Base-by-base conservation (phyloP, 2,113 vertebrate genomes). In the Maylandia zebra region DNA sequence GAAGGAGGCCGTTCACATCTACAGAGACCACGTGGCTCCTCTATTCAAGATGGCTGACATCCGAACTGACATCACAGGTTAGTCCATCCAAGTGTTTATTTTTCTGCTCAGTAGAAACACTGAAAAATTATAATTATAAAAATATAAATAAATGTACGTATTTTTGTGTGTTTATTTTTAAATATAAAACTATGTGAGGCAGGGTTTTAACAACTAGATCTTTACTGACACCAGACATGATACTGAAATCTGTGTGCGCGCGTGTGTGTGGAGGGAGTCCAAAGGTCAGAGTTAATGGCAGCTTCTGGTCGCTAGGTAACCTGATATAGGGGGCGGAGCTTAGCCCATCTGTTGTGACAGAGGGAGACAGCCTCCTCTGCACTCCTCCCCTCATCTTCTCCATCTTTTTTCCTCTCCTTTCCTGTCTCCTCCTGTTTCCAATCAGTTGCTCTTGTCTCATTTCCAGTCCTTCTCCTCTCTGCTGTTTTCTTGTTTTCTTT, bases 11-110 rank as follows among this genome's bases (percentile, higher is more conserved):
- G 88, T 95, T 17, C 95, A 96, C 38, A 80, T 98, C 94, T 99
- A 99, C 95, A 95, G 96, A 86, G 97, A 98, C 10, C 95, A 97
- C 38, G 98, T 99, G 81, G 97, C 97, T 34, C 98, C 98, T n/a
- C 97, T 99, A 78, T 97, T 99, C 93, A 98, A 97, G 93, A 97
- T 98, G 81, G 98, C 98, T 19, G 97, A 97, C 91, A 96, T 99
- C 91, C 96, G 96, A 90, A 97, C 97, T 1, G 97, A 99, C 89
- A 97, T 99, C 93, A 98, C 97, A 10, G 96, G 99, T 99, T 95
- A 93, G 96, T 96, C 27, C 88, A 4, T 11, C 8, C 17, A 5
- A 6, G 27, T 80, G 3, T 76, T 83, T 22, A 41, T 76, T 41
- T 24, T 36, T 83, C 10, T 55, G 2, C 22, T 66, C 7, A 43